These are phyloP conservation scores for Andrena praecox DNA, from an alignment of 2,888 invertebrate species.

Conservation along the genomic window DNA sequence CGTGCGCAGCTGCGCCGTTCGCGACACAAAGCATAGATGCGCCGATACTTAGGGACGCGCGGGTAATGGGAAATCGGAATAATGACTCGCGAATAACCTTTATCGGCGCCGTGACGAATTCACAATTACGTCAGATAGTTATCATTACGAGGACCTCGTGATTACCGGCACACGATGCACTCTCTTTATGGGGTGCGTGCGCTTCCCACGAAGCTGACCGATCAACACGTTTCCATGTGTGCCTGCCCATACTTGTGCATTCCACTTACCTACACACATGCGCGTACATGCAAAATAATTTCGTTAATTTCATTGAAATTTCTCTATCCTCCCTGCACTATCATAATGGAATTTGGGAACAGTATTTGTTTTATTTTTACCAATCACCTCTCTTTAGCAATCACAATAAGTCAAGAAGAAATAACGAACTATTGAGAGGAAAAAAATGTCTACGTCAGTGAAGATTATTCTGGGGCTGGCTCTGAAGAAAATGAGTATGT, in stretches of 20 bases:
- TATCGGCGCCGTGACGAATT: slow-evolving; percentile 83
- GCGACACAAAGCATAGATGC: slow-evolving; percentile 54
- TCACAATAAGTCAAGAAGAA: too few relatives aligned
- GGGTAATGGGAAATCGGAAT: slow-evolving; percentile 78
- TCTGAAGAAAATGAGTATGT: too few relatives aligned
- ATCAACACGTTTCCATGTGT: slow-evolving; percentile 30
- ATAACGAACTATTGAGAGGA: too few relatives aligned
- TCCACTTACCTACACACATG: not conserved
- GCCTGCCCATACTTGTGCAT: not conserved
- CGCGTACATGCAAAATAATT: not conserved
- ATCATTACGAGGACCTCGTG: slow-evolving; percentile 75
- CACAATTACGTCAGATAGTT: slow-evolving; percentile 82
- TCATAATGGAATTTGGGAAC: too few relatives aligned
- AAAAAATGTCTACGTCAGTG: too few relatives aligned
- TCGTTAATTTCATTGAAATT: not conserved
- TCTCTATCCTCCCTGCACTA: too few relatives aligned
- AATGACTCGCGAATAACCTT: slow-evolving; percentile 82
- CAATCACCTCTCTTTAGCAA: too few relatives aligned
- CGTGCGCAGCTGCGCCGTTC: slow-evolving; percentile 38
- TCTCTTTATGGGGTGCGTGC: slow-evolving; percentile 58
- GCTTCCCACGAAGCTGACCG: slow-evolving; percentile 74
- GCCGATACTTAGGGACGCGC: slow-evolving; percentile 56
- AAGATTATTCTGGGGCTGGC: too few relatives aligned
- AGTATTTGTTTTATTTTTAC: too few relatives aligned
- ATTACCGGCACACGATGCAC: slow-evolving; percentile 53